phyloP scores from a whole-genome alignment of 2,888 invertebrate species.

The Synergus japonicus region DNA sequence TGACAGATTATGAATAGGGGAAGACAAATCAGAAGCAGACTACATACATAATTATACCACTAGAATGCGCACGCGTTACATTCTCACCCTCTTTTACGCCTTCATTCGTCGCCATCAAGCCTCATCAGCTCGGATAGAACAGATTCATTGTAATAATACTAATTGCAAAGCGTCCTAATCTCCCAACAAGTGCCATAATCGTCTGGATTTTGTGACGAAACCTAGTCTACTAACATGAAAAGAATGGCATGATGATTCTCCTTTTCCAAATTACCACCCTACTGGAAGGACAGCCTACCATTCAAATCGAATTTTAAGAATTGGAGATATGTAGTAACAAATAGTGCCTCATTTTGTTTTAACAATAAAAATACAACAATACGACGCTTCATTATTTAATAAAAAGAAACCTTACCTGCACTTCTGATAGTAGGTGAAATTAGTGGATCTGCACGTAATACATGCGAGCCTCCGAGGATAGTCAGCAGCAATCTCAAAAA shows the following conservation, averaged over 20 bases:
- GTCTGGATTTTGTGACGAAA: not conserved
- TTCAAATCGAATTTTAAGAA: not conserved
- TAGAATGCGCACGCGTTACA: constrained; percentile 19
- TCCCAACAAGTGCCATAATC: not conserved
- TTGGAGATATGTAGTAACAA: too few species aligned
- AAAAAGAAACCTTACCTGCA: constrained; percentile 65
- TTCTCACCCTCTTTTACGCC: constrained; percentile 37
- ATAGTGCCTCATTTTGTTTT: not conserved
- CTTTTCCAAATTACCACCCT: not conserved
- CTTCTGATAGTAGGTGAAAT: constrained; percentile 71
- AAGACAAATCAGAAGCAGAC: constrained; percentile 25
- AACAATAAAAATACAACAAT: not conserved
- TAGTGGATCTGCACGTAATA: constrained; percentile 69
- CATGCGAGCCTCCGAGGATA: constrained; percentile 72
- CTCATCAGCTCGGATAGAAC: constrained; percentile 25
- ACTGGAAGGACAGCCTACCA: not conserved
- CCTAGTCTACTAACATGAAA: not conserved
- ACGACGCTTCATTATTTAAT: not conserved
- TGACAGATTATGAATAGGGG: constrained; percentile 31
- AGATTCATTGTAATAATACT: constrained; percentile 39
- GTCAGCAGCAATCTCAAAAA: constrained; percentile 69
- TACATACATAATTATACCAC: constrained; percentile 40
- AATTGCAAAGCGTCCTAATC: constrained; percentile 30
- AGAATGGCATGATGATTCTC: not conserved
- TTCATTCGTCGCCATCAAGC: constrained; percentile 23